phyloP scores from a whole-genome alignment of 2,113 vertebrate genomes.

The human region DNA sequence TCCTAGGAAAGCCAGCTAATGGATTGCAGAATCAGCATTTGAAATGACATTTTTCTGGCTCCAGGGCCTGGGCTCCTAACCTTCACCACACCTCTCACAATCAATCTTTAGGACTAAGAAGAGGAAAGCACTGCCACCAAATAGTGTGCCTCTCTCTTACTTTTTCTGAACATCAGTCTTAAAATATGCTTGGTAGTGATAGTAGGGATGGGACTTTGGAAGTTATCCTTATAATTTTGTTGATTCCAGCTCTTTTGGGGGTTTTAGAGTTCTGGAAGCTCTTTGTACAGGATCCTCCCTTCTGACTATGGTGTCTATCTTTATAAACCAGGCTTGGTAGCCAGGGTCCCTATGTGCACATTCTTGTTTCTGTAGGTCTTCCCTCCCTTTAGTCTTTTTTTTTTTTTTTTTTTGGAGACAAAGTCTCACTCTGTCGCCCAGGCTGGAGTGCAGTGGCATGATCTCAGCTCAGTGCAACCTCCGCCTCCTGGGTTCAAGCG shows the following conservation, averaged over 20 bases:
- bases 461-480: too few relatives aligned
- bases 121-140: not conserved
- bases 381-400: not conserved
- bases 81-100: not conserved
- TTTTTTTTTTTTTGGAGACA: too few relatives aligned
- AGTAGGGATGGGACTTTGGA: not conserved
- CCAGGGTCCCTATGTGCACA: not conserved
- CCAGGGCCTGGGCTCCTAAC: not conserved
- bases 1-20: not conserved
- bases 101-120: not conserved
- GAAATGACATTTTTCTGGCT: constrained; percentile 4
- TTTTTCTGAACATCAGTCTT: constrained; percentile 14
- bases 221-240: not conserved
- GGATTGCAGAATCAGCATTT: constrained; percentile 16
- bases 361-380: not conserved
- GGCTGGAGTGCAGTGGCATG: too few relatives aligned
- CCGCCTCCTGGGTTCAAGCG: too few relatives aligned
- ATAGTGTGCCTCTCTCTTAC: not conserved
- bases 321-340: not conserved
- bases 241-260: not conserved
- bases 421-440: too few relatives aligned
- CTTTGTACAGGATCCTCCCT: not conserved
- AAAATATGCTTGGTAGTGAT: not conserved
- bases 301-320: not conserved
- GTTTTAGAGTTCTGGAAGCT: not conserved